These are phyloP conservation scores for Grantiella picta DNA, from an alignment of 2,113 vertebrate species.

Conservation along the genomic window DNA sequence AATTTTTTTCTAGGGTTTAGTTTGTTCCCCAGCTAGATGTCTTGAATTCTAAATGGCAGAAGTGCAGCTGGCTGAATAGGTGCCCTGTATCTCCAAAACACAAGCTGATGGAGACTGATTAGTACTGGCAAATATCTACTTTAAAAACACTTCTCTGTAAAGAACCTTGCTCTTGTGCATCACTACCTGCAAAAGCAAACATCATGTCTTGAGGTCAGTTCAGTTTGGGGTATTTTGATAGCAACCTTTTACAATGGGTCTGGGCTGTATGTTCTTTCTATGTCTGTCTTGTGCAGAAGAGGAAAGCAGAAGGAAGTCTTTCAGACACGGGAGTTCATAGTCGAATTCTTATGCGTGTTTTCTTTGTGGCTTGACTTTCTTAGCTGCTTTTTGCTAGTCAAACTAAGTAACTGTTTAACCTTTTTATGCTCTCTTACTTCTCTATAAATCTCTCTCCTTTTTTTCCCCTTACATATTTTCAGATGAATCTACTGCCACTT, in stretches of 20 bases:
- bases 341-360: not conserved
- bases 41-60: not conserved
- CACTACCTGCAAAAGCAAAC: not conserved
- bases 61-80: not conserved
- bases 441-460: not conserved
- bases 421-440: not conserved
- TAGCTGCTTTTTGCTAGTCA: not conserved
- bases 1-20: not conserved
- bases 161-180: not conserved
- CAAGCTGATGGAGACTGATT: not conserved
- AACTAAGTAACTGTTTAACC: not conserved
- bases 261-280: not conserved
- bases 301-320: slow-evolving; percentile 55
- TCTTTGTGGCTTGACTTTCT: not conserved
- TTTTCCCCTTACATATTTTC: not conserved
- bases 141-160: not conserved
- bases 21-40: not conserved
- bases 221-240: not conserved
- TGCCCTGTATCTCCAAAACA: not conserved
- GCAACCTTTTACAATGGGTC: not conserved
- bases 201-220: not conserved
- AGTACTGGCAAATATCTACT: not conserved
- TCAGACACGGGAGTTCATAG: slow-evolving; percentile 22
- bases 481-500: not conserved
- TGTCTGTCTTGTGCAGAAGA: not conserved